phyloP scores from a whole-genome alignment of 2,888 invertebrate genomes.

The Dyspetes luteomarginatus region DNA sequence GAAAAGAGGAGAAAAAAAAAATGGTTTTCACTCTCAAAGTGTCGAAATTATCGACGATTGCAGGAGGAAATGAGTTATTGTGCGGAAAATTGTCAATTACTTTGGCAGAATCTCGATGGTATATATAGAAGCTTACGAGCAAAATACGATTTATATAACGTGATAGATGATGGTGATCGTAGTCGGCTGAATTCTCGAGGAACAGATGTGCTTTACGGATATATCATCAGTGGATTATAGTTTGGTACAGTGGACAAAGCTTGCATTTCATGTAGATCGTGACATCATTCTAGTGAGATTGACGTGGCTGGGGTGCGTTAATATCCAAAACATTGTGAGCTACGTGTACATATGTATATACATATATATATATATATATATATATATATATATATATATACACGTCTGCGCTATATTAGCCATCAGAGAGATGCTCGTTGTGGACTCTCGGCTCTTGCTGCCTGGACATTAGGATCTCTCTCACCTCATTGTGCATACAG shows the following conservation, averaged over 20 bases:
- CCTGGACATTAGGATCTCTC: not conserved
- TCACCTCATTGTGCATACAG: conserved; percentile 13
- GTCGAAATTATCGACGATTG: too few species aligned
- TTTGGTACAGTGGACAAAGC: not conserved
- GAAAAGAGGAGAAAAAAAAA: too few species aligned
- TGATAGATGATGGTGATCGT: not conserved
- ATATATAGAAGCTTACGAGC: not conserved
- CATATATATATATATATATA: too few species aligned
- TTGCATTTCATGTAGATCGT: not conserved
- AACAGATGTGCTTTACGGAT: not conserved
- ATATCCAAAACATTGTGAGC: conserved; percentile 30
- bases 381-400: too few species aligned
- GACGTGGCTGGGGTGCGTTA: conserved; percentile 10
- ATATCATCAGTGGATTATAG: conserved; percentile 14
- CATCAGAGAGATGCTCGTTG: conserved; percentile 22
- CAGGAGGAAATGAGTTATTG: too few species aligned
- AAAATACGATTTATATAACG: not conserved
- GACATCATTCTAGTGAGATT: conserved; percentile 1
- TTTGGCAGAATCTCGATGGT: not conserved
- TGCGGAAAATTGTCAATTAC: not conserved
- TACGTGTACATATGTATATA: conserved; percentile 2
- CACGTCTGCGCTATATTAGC: conserved; percentile 37
- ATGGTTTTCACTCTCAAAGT: too few species aligned
- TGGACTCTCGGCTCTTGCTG: not conserved
- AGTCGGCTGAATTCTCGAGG: not conserved